These are phyloP conservation scores for Capreolus pygargus DNA, from an alignment of 2,113 vertebrate genomes.

Conservation along the genomic window DNA sequence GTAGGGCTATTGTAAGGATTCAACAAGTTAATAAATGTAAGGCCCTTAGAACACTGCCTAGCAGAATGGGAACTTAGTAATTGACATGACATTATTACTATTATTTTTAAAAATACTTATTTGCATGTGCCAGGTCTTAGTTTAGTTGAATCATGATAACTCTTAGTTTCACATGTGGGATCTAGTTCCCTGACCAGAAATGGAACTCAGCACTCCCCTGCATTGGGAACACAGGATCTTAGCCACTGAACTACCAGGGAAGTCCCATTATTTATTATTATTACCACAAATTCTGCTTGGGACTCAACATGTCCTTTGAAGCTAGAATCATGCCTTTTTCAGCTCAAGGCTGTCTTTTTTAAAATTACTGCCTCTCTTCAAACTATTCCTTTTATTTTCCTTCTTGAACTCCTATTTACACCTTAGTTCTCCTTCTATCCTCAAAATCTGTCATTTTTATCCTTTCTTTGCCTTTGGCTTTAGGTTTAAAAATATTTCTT, in stretches of 20 bases:
- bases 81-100: not conserved
- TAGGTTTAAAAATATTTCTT: not conserved
- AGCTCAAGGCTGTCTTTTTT: not conserved
- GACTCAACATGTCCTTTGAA: not conserved
- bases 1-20: not conserved
- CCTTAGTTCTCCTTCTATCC: not conserved
- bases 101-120: not conserved
- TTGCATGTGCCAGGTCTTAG: not conserved
- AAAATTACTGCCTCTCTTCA: not conserved
- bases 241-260: not conserved
- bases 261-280: not conserved
- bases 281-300: not conserved
- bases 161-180: not conserved
- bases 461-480: not conserved
- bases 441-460: not conserved
- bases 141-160: not conserved
- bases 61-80: not conserved
- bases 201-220: not conserved
- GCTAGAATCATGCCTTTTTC: not conserved
- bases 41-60: not conserved
- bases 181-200: not conserved
- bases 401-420: not conserved
- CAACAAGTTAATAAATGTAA: not conserved
- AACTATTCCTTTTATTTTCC: not conserved
- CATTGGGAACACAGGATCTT: not conserved